Conservation (phyloP, 2,113 vertebrate species). For the Clarias magur region DNA sequence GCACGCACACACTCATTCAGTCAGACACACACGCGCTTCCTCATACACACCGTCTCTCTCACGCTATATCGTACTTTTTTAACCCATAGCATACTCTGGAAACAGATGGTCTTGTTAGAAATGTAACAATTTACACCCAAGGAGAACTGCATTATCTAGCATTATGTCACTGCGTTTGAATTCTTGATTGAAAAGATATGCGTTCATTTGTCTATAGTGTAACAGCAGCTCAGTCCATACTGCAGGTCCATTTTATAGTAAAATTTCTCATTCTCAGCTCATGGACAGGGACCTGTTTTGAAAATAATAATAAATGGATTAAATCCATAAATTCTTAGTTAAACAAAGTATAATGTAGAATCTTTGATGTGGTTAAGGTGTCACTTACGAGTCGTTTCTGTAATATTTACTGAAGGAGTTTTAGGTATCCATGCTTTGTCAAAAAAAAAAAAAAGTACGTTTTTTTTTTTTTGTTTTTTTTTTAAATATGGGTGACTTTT, state of each 20-base stretch:
- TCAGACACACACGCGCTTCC: neutral
- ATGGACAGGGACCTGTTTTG: neutral
- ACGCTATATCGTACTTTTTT: neutral
- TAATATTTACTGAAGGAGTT: neutral
- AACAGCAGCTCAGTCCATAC: neutral
- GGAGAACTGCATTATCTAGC: neutral
- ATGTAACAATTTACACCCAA: neutral
- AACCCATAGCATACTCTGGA: neutral
- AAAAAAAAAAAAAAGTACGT: no score
- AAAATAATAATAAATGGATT: neutral
- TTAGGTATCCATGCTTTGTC: neutral
- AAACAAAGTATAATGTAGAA: neutral
- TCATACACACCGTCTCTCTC: neutral
- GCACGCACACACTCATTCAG: slow-evolving; percentile 45
- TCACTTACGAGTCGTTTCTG: neutral
- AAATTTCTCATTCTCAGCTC: neutral
- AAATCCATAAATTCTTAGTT: neutral
- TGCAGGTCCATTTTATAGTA: neutral
- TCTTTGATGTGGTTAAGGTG: neutral
- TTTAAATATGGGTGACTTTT: neutral
- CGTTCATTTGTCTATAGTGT: neutral
- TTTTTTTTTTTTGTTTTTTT: no score
- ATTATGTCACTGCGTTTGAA: neutral
- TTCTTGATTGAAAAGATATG: neutral
- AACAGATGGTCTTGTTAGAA: neutral